Conservation (phyloP, 2,888 invertebrate genomes). For the Polyploca ridens region DNA sequence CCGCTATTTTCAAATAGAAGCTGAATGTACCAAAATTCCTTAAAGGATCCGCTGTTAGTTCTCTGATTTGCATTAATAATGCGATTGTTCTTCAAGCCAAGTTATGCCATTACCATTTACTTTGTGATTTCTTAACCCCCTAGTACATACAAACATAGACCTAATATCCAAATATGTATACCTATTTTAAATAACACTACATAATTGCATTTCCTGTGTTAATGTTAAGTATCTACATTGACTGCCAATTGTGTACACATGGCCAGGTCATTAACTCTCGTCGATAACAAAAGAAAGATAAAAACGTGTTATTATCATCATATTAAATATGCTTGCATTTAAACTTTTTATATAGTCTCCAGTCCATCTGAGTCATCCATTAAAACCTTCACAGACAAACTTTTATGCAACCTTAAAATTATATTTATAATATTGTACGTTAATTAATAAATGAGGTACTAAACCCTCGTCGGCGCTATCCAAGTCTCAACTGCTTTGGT, state of each 20-base stretch:
- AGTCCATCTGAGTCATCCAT: no score
- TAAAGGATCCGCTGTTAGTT: no score
- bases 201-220: not conserved
- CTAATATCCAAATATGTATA: not conserved
- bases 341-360: no score
- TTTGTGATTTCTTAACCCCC: no score
- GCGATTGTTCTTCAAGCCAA: no score
- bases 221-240: not conserved
- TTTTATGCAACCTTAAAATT: no score
- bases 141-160: no score
- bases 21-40: no score
- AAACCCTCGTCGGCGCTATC: not conserved
- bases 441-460: no score
- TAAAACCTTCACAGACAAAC: no score
- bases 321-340: not conserved
- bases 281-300: constrained; percentile 3
- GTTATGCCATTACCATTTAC: not conserved
- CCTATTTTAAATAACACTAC: not conserved
- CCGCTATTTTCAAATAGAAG: no score
- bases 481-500: not conserved
- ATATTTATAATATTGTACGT: not conserved
- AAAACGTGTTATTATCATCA: not conserved
- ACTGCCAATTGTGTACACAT: constrained; percentile 3
- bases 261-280: not conserved
- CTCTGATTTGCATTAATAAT: no score